Conservation (phyloP, 2,888 invertebrate species). For the Amphipoea lucens region DNA sequence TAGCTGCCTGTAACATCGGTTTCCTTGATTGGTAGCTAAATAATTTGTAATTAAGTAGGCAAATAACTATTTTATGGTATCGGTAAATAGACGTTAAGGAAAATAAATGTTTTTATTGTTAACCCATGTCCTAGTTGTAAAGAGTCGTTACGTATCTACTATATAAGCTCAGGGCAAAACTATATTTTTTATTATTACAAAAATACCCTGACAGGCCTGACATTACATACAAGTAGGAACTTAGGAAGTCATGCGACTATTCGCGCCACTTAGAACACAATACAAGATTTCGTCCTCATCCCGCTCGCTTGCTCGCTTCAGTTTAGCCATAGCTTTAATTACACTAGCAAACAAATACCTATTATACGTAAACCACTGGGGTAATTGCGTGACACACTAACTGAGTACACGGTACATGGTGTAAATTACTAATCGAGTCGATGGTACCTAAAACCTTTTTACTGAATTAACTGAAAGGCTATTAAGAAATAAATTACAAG, state of each 20-base stretch:
- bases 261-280: neutral
- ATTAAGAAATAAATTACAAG: too few species aligned
- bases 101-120: neutral
- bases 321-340: neutral
- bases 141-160: too few species aligned
- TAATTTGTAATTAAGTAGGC: conserved; percentile 9
- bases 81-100: conserved; percentile 21
- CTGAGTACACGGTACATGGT: too few species aligned
- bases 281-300: neutral
- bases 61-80: conserved; percentile 13
- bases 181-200: too few species aligned
- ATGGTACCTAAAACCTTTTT: too few species aligned
- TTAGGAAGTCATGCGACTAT: neutral
- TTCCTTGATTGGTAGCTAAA: neutral
- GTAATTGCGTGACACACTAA: too few species aligned
- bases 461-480: too few species aligned
- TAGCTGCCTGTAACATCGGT: neutral
- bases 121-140: neutral
- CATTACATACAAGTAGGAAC: neutral
- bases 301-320: neutral
- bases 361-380: too few species aligned
- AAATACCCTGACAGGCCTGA: too few species aligned
- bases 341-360: too few species aligned
- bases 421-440: too few species aligned
- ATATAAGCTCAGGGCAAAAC: neutral